Conservation (phyloP, 1,140 invertebrate genomes). For the Trichonephila inaurata region DNA sequence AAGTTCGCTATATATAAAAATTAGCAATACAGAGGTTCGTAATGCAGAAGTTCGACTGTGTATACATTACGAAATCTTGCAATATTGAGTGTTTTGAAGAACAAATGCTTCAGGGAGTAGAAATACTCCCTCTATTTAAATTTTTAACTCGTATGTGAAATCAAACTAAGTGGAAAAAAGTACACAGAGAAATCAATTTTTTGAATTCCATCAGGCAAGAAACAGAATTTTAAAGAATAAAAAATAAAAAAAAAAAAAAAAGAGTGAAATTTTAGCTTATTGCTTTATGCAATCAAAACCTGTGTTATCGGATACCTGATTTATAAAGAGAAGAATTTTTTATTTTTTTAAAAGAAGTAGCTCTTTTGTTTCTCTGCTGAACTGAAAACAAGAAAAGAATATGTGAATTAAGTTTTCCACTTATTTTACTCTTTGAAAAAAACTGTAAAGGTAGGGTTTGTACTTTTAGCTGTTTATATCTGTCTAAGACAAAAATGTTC, state of each 20-base stretch:
- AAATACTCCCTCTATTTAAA: too few relatives aligned
- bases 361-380: not conserved
- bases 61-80: too few relatives aligned
- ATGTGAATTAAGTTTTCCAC: not conserved
- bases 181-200: not conserved
- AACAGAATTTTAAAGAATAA: not conserved
- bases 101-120: too few relatives aligned
- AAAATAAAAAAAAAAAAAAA: not conserved
- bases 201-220: not conserved
- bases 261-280: not conserved
- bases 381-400: not conserved
- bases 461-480: too few relatives aligned
- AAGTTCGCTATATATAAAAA: too few relatives aligned
- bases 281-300: conserved; percentile 1
- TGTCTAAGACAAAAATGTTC: too few relatives aligned
- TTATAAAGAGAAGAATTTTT: not conserved
- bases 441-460: not conserved
- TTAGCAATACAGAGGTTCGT: too few relatives aligned
- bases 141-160: not conserved
- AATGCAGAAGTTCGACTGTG: too few relatives aligned
- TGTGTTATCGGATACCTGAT: not conserved
- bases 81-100: too few relatives aligned
- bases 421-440: not conserved
- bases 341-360: not conserved
- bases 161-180: not conserved